Percentiles rank a stretch among this genome's conserved stretches.
Evolutionary conservation across 2,888 invertebrate genomes (phyloP).

Genomic region (Diachrysia chrysitis): DNA sequence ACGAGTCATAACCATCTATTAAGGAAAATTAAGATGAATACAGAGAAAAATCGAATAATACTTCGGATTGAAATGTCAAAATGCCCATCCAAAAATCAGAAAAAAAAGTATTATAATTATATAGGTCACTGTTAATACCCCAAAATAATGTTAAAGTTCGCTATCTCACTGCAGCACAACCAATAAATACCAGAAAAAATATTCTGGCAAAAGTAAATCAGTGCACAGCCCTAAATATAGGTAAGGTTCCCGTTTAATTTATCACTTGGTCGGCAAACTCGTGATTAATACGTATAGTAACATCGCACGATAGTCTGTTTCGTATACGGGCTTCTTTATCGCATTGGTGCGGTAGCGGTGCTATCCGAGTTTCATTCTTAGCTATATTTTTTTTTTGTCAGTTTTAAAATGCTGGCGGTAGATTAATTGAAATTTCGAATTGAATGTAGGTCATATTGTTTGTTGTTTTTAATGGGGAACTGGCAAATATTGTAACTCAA

Average conservation of each 20-base stretch:
- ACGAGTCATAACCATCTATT: no score
- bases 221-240: slow-evolving; percentile 53
- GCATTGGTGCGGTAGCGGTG: slow-evolving; percentile 42
- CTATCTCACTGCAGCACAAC: background rate
- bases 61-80: no score
- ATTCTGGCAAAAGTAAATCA: background rate
- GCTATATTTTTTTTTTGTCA: slow-evolving; percentile 16
- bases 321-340: slow-evolving; percentile 61
- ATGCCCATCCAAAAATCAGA: no score
- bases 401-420: slow-evolving; percentile 12
- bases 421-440: slow-evolving; percentile 9
- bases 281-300: slow-evolving; percentile 70
- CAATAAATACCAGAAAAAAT: slow-evolving; percentile 15
- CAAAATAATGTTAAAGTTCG: background rate
- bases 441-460: background rate
- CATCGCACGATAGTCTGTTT: slow-evolving; percentile 65
- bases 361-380: slow-evolving; percentile 51
- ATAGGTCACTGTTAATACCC: no score
- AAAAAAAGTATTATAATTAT: no score
- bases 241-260: slow-evolving; percentile 66
- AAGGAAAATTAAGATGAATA: no score
- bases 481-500: background rate
- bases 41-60: no score
- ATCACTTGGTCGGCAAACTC: slow-evolving; percentile 68
- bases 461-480: background rate